These are phyloP conservation scores for Globodera rostochiensis DNA, from an alignment of 1,140 invertebrate species.

Conservation along the genomic window DNA sequence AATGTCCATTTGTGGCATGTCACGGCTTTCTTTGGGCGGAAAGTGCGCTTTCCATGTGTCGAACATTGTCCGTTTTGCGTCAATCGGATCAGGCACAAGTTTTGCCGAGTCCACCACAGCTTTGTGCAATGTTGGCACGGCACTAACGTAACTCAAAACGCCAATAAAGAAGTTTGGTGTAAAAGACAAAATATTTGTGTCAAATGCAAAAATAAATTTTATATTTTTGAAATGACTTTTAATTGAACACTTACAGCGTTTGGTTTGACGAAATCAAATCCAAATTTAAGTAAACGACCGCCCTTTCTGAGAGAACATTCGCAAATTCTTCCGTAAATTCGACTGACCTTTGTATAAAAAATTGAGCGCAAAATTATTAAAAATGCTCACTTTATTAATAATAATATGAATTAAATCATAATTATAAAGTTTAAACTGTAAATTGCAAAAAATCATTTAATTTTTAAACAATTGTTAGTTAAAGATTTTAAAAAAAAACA, in stretches of 20 bases:
- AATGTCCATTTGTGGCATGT: constrained; percentile 45
- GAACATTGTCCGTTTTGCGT: constrained; percentile 57
- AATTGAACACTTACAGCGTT: constrained; percentile 42
- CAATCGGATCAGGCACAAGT: constrained; percentile 53
- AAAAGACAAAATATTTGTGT: too few species aligned
- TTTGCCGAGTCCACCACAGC: constrained; percentile 55
- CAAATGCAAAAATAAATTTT: too few species aligned
- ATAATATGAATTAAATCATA: constrained; percentile 3
- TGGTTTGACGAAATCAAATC: constrained; percentile 51
- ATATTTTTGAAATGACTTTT: background rate
- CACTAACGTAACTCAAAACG: constrained; percentile 18
- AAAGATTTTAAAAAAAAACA: too few species aligned
- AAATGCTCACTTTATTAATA: background rate
- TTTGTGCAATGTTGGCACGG: constrained; percentile 54
- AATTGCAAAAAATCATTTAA: too few species aligned
- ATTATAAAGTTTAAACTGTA: too few species aligned
- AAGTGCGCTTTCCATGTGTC: constrained; percentile 53
- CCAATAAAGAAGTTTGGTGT: too few species aligned
- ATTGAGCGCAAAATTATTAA: too few species aligned
- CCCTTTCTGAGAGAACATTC: constrained; percentile 49
- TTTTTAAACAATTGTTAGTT: too few species aligned
- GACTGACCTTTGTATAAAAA: constrained; percentile 62
- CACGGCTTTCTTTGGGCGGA: constrained; percentile 11
- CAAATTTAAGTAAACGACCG: constrained; percentile 62
- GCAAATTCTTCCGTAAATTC: constrained; percentile 61